Conservation (phyloP, 2,888 invertebrate species). For the Ceratothoa steindachneri region DNA sequence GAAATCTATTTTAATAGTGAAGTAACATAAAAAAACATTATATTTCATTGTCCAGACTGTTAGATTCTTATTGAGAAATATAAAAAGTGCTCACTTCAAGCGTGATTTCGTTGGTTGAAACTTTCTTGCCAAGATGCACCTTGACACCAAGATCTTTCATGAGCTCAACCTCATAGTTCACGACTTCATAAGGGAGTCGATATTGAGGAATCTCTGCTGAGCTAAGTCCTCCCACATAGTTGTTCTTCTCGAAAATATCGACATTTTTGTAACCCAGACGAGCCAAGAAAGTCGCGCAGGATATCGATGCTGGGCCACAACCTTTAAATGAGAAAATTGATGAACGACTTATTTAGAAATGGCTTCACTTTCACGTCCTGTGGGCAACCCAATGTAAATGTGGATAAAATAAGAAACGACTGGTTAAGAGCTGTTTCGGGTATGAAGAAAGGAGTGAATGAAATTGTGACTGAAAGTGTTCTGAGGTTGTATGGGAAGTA, state of each 20-base stretch:
- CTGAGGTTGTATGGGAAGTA: too few relatives aligned
- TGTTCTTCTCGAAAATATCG: conserved; percentile 85
- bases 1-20: too few relatives aligned
- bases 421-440: too few relatives aligned
- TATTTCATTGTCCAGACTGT: neutral
- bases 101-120: conserved; percentile 70
- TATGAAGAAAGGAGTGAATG: too few relatives aligned
- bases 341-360: too few relatives aligned
- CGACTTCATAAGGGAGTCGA: conserved; percentile 84
- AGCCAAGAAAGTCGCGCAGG: conserved; percentile 92
- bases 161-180: conserved; percentile 86
- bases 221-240: conserved; percentile 79
- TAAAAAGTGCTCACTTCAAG: conserved; percentile 58
- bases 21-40: too few relatives aligned
- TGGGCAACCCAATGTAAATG: too few relatives aligned
- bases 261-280: conserved; percentile 86
- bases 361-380: too few relatives aligned
- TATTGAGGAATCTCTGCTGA: conserved; percentile 47
- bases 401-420: too few relatives aligned
- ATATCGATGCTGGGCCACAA: conserved; percentile 92
- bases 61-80: neutral
- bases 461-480: too few relatives aligned
- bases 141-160: conserved; percentile 90
- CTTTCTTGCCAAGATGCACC: conserved; percentile 65
- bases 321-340: conserved; percentile 66